These are phyloP conservation scores for Limonius californicus DNA, from an alignment of 1,140 invertebrate genomes.

Conservation along the genomic window DNA sequence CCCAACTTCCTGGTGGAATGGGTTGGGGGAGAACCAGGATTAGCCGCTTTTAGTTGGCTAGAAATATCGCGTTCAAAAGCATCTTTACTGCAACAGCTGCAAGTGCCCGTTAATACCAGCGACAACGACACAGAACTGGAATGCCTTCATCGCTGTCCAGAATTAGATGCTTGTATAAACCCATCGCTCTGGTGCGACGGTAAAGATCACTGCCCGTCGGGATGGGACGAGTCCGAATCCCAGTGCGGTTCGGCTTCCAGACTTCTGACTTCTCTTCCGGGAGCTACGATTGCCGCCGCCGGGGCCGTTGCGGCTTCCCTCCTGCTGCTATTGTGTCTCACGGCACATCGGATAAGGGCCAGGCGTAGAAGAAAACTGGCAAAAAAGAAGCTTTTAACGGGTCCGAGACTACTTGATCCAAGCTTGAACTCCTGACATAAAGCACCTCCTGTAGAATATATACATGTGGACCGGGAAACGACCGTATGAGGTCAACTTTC, in stretches of 20 bases:
- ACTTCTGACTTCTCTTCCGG: constrained; percentile 46
- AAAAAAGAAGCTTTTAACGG: constrained; percentile 53
- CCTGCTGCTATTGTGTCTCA: constrained; percentile 52
- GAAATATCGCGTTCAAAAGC: constrained; percentile 66
- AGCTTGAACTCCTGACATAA: constrained; percentile 69
- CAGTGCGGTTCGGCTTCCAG: constrained; percentile 59
- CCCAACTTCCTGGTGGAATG: constrained; percentile 69
- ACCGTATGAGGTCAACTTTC: constrained; percentile 64
- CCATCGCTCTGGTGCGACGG: constrained; percentile 85
- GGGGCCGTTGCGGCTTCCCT: constrained; percentile 54
- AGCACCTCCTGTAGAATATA: constrained; percentile 82
- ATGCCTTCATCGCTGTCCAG: constrained; percentile 75
- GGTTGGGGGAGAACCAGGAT: constrained; percentile 64
- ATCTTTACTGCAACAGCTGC: constrained; percentile 60
- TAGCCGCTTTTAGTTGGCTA: constrained; percentile 66
- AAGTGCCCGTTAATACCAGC: constrained; percentile 48
- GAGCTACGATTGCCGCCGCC: constrained; percentile 54
- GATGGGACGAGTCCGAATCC: constrained; percentile 73
- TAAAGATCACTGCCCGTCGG: constrained; percentile 76
- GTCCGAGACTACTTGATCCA: constrained; percentile 40
- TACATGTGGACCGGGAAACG: constrained; percentile 83
- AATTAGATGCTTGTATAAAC: constrained; percentile 84
- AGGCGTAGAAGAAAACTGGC: constrained; percentile 48
- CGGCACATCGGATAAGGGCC: constrained; percentile 42
- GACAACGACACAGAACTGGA: constrained; percentile 59